Evolutionary conservation across 2,113 vertebrate genomes (phyloP).

Genomic region (Amia ocellicauda): DNA sequence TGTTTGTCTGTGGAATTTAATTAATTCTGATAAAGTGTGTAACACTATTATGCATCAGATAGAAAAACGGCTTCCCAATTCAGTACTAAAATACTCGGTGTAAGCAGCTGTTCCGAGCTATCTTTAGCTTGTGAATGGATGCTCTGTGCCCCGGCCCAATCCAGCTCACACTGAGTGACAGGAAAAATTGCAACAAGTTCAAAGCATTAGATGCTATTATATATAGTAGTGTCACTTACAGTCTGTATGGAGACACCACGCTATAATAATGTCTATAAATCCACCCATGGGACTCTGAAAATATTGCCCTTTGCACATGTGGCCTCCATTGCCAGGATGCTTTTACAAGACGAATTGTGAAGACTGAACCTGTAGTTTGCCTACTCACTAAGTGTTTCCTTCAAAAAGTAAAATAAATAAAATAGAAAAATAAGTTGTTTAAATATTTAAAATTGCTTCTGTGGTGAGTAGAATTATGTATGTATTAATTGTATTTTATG

Average conservation of each 20-base stretch:
- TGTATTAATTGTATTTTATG: too few relatives aligned
- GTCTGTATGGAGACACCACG: neutral
- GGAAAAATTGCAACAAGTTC: constrained; percentile 11
- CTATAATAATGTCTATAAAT: constrained; percentile 1
- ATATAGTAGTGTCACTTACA: constrained; percentile 19
- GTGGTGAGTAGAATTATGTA: too few relatives aligned
- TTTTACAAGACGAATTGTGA: neutral
- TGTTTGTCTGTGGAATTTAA: constrained; percentile 1
- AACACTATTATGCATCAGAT: neutral
- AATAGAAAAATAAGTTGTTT: too few relatives aligned
- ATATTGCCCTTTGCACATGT: constrained; percentile 7
- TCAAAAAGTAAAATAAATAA: too few relatives aligned
- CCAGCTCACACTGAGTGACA: constrained; percentile 10
- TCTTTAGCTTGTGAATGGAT: constrained; percentile 10
- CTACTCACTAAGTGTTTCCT: too few relatives aligned
- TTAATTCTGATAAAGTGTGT: constrained; percentile 2
- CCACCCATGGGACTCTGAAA: constrained; percentile 1
- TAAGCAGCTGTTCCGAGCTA: constrained; percentile 4
- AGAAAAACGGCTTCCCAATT: neutral
- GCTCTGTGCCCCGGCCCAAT: neutral
- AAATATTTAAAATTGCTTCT: too few relatives aligned
- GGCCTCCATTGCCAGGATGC: neutral
- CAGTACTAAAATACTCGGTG: neutral
- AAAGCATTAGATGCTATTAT: constrained; percentile 14
- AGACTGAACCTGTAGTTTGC: neutral